Evolutionary conservation across 2,113 vertebrate species (phyloP).

Genomic region (Sciurus niger): DNA sequence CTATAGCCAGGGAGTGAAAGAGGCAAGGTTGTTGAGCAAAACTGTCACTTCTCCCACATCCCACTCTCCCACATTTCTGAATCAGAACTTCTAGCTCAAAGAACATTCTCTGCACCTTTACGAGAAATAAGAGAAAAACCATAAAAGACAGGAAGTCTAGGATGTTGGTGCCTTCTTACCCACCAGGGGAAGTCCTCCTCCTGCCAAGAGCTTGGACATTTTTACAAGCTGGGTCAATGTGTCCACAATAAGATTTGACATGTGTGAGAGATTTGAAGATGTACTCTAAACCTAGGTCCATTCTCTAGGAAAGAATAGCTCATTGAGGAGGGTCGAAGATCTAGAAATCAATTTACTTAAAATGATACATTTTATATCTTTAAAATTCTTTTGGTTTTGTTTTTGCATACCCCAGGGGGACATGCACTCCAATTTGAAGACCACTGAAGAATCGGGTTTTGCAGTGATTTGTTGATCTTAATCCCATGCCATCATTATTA

Average conservation of each 20-base stretch:
- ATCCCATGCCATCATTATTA: background rate
- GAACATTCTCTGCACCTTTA: background rate
- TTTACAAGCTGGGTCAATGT: background rate
- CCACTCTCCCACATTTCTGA: too few species aligned
- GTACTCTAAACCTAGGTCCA: background rate
- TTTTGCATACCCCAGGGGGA: background rate
- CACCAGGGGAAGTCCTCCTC: background rate
- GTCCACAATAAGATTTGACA: background rate
- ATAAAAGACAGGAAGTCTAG: background rate
- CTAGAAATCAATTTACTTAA: background rate
- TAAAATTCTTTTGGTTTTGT: background rate
- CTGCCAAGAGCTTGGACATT: background rate
- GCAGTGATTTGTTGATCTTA: too few species aligned
- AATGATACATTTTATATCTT: background rate
- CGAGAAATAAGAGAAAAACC: background rate
- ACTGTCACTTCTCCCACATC: rapidly evolving
- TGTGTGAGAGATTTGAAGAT: background rate
- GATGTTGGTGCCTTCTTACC: background rate
- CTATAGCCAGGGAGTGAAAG: background rate
- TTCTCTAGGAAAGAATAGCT: background rate
- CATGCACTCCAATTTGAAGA: background rate
- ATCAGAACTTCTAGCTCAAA: background rate
- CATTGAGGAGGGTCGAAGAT: background rate
- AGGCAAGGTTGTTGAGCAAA: background rate
- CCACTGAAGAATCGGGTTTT: background rate